phyloP scores from a whole-genome alignment of 1,140 invertebrate genomes.

The Diprion similis region DNA sequence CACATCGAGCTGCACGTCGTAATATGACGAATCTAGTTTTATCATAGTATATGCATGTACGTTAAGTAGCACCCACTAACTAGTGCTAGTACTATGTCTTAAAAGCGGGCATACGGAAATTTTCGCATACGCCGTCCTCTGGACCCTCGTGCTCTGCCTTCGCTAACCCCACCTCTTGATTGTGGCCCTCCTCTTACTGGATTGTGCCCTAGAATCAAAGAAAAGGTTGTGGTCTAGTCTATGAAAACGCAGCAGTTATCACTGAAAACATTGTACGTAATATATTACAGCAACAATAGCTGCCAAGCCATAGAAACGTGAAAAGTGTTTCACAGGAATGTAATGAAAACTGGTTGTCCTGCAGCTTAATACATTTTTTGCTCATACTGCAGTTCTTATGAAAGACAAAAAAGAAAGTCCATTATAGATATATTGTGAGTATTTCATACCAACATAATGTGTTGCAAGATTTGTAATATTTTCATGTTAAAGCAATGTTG shows the following conservation, averaged over 20 bases:
- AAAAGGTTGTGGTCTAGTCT: background rate
- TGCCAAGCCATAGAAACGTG: too few species aligned
- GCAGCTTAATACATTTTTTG: too few species aligned
- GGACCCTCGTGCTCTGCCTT: constrained; percentile 40
- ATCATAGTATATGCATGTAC: background rate
- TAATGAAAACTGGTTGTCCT: too few species aligned
- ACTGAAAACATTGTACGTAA: too few species aligned
- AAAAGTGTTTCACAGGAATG: too few species aligned
- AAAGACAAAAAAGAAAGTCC: too few species aligned
- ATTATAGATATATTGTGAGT: too few species aligned
- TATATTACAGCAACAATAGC: too few species aligned
- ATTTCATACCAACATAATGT: too few species aligned
- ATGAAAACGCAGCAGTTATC: too few species aligned
- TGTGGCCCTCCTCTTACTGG: constrained; percentile 31
- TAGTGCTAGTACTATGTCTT: background rate
- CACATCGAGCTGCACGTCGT: background rate
- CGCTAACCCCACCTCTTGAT: constrained; percentile 34
- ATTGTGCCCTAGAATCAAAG: constrained; percentile 35
- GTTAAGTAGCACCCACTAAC: background rate
- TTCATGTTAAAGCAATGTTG: background rate
- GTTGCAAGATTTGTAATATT: too few species aligned
- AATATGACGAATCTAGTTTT: background rate
- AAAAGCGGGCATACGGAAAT: constrained; percentile 31
- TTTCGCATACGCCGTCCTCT: constrained; percentile 43
- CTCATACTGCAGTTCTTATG: too few species aligned